Base-by-base conservation (phyloP, 2,888 invertebrate genomes). In the Sympetrum striolatum region DNA sequence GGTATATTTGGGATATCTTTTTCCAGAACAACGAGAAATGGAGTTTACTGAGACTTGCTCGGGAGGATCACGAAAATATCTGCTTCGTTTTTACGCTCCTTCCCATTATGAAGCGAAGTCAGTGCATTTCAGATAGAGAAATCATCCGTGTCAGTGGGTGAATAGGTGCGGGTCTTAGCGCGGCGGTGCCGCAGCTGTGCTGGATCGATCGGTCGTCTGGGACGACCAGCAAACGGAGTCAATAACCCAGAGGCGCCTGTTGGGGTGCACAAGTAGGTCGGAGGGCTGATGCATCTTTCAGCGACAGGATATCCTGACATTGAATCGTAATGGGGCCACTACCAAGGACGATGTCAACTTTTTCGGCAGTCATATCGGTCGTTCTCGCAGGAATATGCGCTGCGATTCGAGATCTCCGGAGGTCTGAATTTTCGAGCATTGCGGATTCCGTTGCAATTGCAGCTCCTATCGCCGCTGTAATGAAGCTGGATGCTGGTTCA, bases 131-230 rank as follows among this genome's bases (percentile, higher is more conserved):
- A 14, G 12, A 10, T 5, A 1, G 1, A 22, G 15, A 31, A 73
- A 73, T 25, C 31, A 25, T 14, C 15, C 10, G 73, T 31, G 73
- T 73, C 73, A 73, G 25, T 73, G 31, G 73, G 73, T 73, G 73
- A 73, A 73, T 73, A 73, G 73, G 73, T 31, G 73, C 31, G 25
- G 73, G 73, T 31, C 73, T 73, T 73, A 73, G 73, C 58, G 31
- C 58, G 35, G 58, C 31, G 5, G 2, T 2, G 31, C 44, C 25
- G 48, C 81, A 53, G 81, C 58, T 53, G 82, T 35, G 86, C 86
- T 86, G 86, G 64, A 86, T 86, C 86, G 86, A 86, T 86, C 86
- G 35, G 35, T 58, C 86, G 86, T 86, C 86, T 86, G 86, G 86
- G 82, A 60, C 86, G 86, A n/a, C 86, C 58, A 58, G 82, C 58